These are phyloP conservation scores for Morpho helenor DNA, from an alignment of 2,888 invertebrate genomes.

Conservation along the genomic window DNA sequence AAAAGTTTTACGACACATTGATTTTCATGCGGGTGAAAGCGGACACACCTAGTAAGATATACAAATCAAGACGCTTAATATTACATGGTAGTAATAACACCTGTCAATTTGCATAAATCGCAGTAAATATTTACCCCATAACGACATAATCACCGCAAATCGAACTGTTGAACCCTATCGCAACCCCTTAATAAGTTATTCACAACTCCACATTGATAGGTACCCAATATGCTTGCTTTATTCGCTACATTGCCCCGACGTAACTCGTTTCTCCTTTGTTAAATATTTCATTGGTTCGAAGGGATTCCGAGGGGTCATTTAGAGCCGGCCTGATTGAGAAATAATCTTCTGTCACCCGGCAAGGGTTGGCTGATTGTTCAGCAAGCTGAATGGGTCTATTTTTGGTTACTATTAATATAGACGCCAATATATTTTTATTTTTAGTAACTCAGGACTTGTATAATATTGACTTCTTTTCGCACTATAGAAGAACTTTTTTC, in stretches of 20 bases:
- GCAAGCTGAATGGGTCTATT: constrained; percentile 29
- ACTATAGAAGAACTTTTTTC: too few species aligned
- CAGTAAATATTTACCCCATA: constrained; percentile 44
- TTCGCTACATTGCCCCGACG: constrained; percentile 36
- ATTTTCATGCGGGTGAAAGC: too few species aligned
- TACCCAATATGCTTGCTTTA: constrained; percentile 51
- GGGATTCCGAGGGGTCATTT: constrained; percentile 55
- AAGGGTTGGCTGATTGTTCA: constrained; percentile 32
- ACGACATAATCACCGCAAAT: constrained; percentile 47
- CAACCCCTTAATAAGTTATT: constrained; percentile 48
- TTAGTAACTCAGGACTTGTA: too few species aligned
- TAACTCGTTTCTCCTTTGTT: constrained; percentile 63
- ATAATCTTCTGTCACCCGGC: constrained; percentile 43
- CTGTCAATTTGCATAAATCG: constrained; percentile 30
- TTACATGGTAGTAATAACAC: constrained; percentile 13
- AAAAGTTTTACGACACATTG: too few species aligned
- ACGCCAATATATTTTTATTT: too few species aligned
- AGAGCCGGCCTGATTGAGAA: constrained; percentile 42
- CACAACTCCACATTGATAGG: constrained; percentile 39
- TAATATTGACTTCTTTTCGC: too few species aligned
- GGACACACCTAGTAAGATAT: too few species aligned
- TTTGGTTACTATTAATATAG: constrained; percentile 2
- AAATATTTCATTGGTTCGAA: constrained; percentile 63
- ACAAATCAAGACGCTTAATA: too few species aligned
- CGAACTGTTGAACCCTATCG: constrained; percentile 37